phyloP scores from a whole-genome alignment of 1,140 invertebrate genomes.

The Rhopalosiphum maidis region DNA sequence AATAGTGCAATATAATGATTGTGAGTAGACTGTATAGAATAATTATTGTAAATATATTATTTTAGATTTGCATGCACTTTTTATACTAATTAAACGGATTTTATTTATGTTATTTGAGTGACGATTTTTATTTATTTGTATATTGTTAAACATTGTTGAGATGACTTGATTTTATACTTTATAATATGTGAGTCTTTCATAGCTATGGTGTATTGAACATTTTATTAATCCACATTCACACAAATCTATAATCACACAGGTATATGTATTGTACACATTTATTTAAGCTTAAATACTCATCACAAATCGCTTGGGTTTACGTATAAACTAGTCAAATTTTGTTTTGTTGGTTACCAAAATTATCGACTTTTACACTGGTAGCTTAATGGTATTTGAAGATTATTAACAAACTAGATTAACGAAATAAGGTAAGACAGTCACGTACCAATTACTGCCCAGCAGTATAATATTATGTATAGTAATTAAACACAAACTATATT shows the following conservation, averaged over 20 bases:
- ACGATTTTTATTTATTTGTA: constrained; percentile 44
- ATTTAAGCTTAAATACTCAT: constrained; percentile 41
- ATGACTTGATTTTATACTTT: not conserved
- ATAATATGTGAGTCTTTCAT: not conserved
- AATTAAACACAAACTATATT: not conserved
- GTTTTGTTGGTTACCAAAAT: not conserved
- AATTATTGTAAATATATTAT: constrained; percentile 51
- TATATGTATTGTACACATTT: not conserved
- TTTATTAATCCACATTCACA: constrained; percentile 17
- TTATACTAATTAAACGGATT: constrained; percentile 56
- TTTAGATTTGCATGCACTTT: constrained; percentile 51
- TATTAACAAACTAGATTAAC: constrained; percentile 46
- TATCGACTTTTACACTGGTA: constrained; percentile 29
- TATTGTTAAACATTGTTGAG: not conserved
- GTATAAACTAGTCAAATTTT: not conserved
- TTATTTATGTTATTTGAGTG: constrained; percentile 50
- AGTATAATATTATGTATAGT: not conserved
- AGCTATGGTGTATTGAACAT: constrained; percentile 19
- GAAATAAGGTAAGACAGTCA: constrained; percentile 36
- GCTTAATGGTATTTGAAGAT: constrained; percentile 39
- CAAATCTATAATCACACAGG: not conserved
- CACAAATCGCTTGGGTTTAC: constrained; percentile 52
- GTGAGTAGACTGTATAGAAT: constrained; percentile 34
- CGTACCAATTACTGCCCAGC: not conserved
- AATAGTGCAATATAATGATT: constrained; percentile 51